Evolutionary conservation across 2,888 invertebrate genomes (phyloP).

Genomic region (Hofmannophila pseudospretella): DNA sequence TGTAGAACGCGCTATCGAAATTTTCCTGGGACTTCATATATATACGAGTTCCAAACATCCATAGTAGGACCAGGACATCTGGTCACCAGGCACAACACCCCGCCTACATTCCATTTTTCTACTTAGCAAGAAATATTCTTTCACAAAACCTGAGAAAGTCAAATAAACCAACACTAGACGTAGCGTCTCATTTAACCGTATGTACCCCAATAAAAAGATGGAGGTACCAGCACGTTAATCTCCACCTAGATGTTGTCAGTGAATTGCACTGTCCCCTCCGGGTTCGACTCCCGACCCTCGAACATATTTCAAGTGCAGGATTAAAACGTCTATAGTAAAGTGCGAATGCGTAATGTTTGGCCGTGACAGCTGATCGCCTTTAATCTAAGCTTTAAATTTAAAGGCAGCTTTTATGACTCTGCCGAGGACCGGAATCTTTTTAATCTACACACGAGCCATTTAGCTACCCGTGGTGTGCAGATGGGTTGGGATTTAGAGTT

Average conservation of each 20-base stretch:
- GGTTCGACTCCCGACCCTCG: slow-evolving; percentile 33
- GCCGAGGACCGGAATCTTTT: slow-evolving; percentile 39
- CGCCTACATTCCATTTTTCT: too few relatives aligned
- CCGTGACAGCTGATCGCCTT: slow-evolving; percentile 63
- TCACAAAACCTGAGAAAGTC: not conserved
- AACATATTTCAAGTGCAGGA: slow-evolving; percentile 74
- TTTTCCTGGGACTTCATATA: too few relatives aligned
- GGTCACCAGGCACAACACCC: too few relatives aligned
- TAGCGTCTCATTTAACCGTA: slow-evolving; percentile 24
- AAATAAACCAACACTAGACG: slow-evolving; percentile 16
- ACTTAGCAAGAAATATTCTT: too few relatives aligned
- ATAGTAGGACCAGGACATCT: too few relatives aligned
- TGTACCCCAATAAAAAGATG: slow-evolving; percentile 37
- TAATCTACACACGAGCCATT: slow-evolving; percentile 52
- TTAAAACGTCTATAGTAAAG: slow-evolving; percentile 62
- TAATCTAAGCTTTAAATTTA: slow-evolving; percentile 64
- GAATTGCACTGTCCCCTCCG: slow-evolving; percentile 48
- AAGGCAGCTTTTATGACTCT: slow-evolving; percentile 46
- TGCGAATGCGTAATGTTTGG: slow-evolving; percentile 67
- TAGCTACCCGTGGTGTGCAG: slow-evolving; percentile 32
- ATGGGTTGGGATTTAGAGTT: slow-evolving; percentile 25
- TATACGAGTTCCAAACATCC: too few relatives aligned
- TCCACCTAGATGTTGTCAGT: slow-evolving; percentile 46
- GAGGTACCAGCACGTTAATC: slow-evolving; percentile 49
- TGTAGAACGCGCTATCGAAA: too few relatives aligned